Evolutionary conservation across 2,888 invertebrate species (phyloP).

Genomic region (Drosophila barbarae): DNA sequence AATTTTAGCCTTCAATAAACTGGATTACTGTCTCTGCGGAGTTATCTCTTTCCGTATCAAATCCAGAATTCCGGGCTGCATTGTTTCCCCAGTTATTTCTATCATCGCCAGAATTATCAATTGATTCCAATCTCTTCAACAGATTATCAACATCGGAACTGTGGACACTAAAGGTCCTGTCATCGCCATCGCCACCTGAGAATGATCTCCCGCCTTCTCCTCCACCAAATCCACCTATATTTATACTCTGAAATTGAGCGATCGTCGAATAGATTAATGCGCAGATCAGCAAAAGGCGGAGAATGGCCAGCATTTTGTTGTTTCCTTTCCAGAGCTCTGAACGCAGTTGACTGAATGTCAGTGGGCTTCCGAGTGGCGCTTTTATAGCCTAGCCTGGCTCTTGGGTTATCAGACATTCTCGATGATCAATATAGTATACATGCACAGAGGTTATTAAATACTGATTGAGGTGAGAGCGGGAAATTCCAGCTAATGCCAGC

Average conservation of each 20-base stretch:
- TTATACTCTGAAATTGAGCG: constrained; percentile 22
- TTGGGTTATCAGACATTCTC: constrained; percentile 23
- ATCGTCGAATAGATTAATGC: constrained; percentile 28
- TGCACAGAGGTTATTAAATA: background rate
- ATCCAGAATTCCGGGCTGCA: background rate
- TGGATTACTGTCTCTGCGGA: constrained; percentile 20
- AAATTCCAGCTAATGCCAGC: constrained; percentile 20
- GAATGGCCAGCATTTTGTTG: constrained; percentile 30
- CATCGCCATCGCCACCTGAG: background rate
- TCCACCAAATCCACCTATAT: constrained; percentile 3
- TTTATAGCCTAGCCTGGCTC: constrained; percentile 38
- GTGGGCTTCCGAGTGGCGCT: constrained; percentile 2
- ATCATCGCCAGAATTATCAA: constrained; percentile 6
- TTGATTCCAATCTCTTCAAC: background rate
- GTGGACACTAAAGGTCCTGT: constrained; percentile 16
- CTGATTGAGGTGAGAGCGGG: constrained; percentile 13
- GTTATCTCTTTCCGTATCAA: background rate
- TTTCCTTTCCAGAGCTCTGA: constrained; percentile 1
- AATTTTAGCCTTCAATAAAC: constrained; percentile 1
- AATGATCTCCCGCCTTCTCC: background rate
- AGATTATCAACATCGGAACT: constrained; percentile 17
- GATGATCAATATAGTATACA: background rate
- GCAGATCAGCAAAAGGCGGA: constrained; percentile 29
- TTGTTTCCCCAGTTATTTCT: constrained; percentile 16
- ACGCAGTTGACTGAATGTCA: constrained; percentile 29